These are phyloP conservation scores for Odontamblyopus rebecca DNA, from an alignment of 2,797 vertebrate species.

Conservation along the genomic window DNA sequence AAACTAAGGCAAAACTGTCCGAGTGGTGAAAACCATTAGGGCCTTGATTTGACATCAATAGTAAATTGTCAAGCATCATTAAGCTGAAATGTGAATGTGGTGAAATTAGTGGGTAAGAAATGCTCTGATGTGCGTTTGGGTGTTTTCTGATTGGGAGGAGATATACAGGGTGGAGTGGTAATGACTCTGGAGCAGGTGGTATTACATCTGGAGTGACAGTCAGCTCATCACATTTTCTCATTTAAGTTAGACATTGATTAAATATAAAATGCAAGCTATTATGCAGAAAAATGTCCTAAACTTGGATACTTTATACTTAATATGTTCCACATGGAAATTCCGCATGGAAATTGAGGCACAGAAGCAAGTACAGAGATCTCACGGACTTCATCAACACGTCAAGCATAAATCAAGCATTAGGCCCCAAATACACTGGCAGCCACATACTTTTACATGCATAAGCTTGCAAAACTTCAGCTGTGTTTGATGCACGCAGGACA, in stretches of 20 bases:
- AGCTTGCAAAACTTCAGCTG: too few species aligned
- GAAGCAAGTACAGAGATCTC: neutral
- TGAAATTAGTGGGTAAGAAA: neutral
- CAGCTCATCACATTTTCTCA: neutral
- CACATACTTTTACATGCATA: too few species aligned
- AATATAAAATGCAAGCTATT: neutral
- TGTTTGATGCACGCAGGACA: too few species aligned
- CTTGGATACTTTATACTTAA: too few species aligned
- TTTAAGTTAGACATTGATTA: neutral
- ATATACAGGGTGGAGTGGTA: neutral
- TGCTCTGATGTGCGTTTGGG: neutral
- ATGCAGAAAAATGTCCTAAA: neutral
- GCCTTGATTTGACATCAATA: conserved; percentile 11
- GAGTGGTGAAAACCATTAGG: conserved; percentile 20
- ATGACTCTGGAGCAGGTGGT: conserved; percentile 34
- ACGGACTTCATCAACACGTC: too few species aligned
- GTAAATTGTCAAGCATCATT: conserved; percentile 32
- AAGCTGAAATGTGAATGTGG: conserved; percentile 32
- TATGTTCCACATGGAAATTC: too few species aligned
- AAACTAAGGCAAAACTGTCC: neutral
- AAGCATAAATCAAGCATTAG: too few species aligned
- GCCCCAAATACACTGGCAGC: too few species aligned
- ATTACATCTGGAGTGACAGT: conserved; percentile 33
- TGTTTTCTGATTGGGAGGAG: conserved; percentile 1
- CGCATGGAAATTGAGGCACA: neutral